A percentile compares a stretch with the other conserved stretches of the same genome.
These are phyloP conservation scores for Xerus inauris DNA, from an alignment of 2,113 vertebrate genomes.

Conservation along the genomic window DNA sequence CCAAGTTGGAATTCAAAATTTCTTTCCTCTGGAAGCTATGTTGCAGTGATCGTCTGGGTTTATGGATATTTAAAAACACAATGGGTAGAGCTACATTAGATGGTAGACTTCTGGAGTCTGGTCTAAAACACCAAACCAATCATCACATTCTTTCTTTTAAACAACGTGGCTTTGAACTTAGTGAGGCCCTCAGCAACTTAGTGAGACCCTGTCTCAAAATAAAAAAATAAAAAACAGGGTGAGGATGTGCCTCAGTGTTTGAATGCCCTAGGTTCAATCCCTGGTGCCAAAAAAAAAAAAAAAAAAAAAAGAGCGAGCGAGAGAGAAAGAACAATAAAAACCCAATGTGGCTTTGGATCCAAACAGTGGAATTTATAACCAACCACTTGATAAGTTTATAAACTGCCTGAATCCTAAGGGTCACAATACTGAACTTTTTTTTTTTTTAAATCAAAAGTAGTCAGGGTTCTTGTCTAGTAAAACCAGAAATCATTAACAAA, in stretches of 20 bases:
- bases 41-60: neutral
- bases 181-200: no score
- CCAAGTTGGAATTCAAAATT: neutral
- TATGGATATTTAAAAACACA: neutral
- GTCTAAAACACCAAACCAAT: neutral
- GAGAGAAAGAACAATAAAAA: no score
- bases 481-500: neutral
- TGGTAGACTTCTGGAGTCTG: neutral
- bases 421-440: neutral
- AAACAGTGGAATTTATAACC: neutral
- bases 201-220: no score
- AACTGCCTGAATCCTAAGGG: neutral
- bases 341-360: neutral
- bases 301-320: no score
- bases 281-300: neutral
- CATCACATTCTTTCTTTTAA: slow-evolving; percentile 19
- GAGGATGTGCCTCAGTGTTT: no score
- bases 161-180: neutral
- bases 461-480: neutral
- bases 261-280: no score
- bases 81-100: neutral
- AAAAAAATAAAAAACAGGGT: no score
- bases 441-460: neutral
- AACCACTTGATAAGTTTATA: neutral
- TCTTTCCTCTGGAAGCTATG: neutral